Evolutionary conservation across 37 sponge, comb jelly and placozoan genomes (phyloP).

Genomic region (Diacarnus erythraeanus): DNA sequence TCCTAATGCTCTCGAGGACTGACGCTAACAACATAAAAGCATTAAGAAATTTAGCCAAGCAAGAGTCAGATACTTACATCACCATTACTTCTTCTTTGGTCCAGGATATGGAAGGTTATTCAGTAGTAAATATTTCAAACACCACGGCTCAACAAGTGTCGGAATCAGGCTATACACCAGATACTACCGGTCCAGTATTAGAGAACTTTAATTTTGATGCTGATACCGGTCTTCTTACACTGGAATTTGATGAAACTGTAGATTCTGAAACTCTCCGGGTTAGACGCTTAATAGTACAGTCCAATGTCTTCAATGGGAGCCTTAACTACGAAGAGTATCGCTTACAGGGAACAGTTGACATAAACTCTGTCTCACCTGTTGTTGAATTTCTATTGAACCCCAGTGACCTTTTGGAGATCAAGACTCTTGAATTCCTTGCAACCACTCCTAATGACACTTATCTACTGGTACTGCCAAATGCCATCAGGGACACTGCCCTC

Average conservation of each 20-base stretch:
- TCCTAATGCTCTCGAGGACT: constrained; percentile 37
- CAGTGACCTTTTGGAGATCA: constrained; percentile 69
- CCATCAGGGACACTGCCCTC: constrained; percentile 67
- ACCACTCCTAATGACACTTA: constrained; percentile 75
- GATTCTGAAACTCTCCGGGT: constrained; percentile 45
- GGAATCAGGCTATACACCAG: constrained; percentile 45
- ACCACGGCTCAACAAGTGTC: constrained; percentile 18
- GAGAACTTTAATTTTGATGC: constrained; percentile 71
- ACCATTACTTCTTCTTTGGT: constrained; percentile 34
- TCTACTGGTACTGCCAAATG: constrained; percentile 47
- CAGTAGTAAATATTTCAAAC: constrained; percentile 43
- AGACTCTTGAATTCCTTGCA: constrained; percentile 65
- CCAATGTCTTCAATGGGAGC: constrained; percentile 17
- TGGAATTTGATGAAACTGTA: constrained; percentile 87
- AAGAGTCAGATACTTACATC: constrained; percentile 60
- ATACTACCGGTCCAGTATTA: constrained; percentile 56
- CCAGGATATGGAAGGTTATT: constrained; percentile 62
- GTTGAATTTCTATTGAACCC: constrained; percentile 57
- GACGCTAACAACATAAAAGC: constrained; percentile 85
- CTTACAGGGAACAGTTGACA: constrained; percentile 10
- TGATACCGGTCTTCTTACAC: constrained; percentile 67
- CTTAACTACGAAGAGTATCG: constrained; percentile 42
- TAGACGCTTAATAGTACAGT: constrained; percentile 52
- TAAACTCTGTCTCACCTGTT: constrained; percentile 35
- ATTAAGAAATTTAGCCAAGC: constrained; percentile 39